These are phyloP conservation scores for Rachycentron canadum DNA, from an alignment of 2,797 vertebrate genomes.

Conservation along the genomic window DNA sequence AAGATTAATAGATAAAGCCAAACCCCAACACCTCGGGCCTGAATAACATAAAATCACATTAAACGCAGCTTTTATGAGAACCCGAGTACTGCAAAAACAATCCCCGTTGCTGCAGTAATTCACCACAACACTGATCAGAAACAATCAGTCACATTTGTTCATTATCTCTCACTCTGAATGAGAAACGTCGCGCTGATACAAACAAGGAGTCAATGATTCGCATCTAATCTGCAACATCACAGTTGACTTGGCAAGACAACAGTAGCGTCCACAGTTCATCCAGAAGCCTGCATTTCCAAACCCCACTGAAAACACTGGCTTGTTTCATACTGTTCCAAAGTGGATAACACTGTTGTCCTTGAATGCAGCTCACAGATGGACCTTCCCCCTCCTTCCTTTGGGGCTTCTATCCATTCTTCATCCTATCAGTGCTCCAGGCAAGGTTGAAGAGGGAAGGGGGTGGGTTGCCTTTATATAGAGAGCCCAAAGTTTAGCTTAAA, in stretches of 20 bases:
- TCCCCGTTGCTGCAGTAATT: constrained; percentile 48
- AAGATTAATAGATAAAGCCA: constrained; percentile 59
- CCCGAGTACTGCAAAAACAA: constrained; percentile 43
- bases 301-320: constrained; percentile 77
- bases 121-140: constrained; percentile 65
- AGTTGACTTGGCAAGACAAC: constrained; percentile 81
- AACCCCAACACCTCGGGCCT: constrained; percentile 46
- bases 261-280: constrained; percentile 79
- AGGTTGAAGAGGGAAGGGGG: constrained; percentile 53
- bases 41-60: constrained; percentile 67
- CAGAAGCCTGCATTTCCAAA: constrained; percentile 66
- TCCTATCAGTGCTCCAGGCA: constrained; percentile 75
- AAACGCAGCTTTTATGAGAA: constrained; percentile 59
- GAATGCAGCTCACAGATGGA: constrained; percentile 83
- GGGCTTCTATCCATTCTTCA: constrained; percentile 78
- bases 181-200: constrained; percentile 56
- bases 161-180: constrained; percentile 69
- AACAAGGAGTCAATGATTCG: constrained; percentile 80
- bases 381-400: constrained; percentile 69
- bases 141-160: constrained; percentile 72
- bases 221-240: constrained; percentile 78
- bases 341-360: constrained; percentile 84
- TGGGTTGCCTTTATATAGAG: constrained; percentile 41
- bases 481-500: constrained; percentile 58
- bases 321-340: constrained; percentile 83